Base-by-base conservation (phyloP, 2,113 vertebrate genomes). In the Dicentrarchus labrax region DNA sequence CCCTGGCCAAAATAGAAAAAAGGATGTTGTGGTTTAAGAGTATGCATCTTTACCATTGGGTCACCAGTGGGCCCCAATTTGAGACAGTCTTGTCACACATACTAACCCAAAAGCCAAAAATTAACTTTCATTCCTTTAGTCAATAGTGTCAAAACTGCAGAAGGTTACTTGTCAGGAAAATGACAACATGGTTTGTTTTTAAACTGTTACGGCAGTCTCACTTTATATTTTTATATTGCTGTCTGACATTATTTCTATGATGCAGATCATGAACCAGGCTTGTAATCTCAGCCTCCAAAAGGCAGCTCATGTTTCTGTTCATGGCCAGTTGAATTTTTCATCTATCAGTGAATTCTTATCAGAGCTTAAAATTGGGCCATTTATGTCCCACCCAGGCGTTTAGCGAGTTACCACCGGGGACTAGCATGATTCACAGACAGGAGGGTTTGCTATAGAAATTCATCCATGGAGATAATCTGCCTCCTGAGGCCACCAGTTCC, bases 371-470 rank as follows among this genome's bases (percentile, higher is more conserved):
- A 84, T 43, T 48, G 70, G 67, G 16, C 75, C 75, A 76, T 88
- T 88, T 85, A 72, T 47, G 39, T 86, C 60, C 80, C 69, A 80
- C 43, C n/a, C 72, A 80, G 54, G 61, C 66, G 21, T 86, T 84
- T 64, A 45, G 69, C 17, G 45, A 83, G 77, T 84, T 74, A 73
- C 66, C 56, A 67, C 81, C 56, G 53, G 61, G 78, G 78, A 73
- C 17, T n/a, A 22, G 43, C 79, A 76, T 73, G 73, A 87, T 85
- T 89, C 88, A 86, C 68, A 85, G 71, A 78, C 50, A 83, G 45
- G 36, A 72, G 47, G 67, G 69, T 56, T 76, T 57, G 22, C 45
- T 21, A 36, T 17, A 79, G 84, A 81, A 73, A 67, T 76, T 57
- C 1, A 17, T 62, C 47, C 4, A 11, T 51, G 47, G 38, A 82